Evolutionary conservation across 2,797 vertebrate species (phyloP), one percentile per base, ranked within the genome.

Genomic region (Sebastiscus albofasciatus): DNA sequence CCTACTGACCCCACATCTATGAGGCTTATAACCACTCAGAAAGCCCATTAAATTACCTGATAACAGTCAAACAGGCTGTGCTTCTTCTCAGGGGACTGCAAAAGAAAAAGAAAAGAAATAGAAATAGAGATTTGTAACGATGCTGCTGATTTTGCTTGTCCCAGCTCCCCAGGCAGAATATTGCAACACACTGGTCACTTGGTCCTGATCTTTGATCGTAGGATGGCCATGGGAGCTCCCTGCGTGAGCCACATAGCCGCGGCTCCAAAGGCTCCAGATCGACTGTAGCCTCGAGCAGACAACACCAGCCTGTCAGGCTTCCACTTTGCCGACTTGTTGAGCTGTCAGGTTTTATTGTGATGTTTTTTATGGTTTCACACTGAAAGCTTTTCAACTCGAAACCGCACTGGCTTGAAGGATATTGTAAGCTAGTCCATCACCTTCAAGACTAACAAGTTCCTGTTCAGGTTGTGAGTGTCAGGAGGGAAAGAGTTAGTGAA

Each of bases 341-440:
- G 79, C 68, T 83, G 84, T 80, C 84, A 33, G 69, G 34, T 39
- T 65, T 67, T 68, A 42, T 59, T 62, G 14, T 67, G 69, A 75
- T 77, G 68, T 60, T 81, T 78, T 33, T 78, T 56, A 31, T 34
- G 58, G 62, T 76, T 81, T 81, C 67, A 29, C 75, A 5, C 39
- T 52, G 2, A 82, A 67, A 70, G 75, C 76, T 61, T 77, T 82
- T 79, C 39, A 69, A 75, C 67, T 67, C 65, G 27, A 84, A 83
- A 46, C 61, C 49, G 6, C 31, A 2, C 24, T 18, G 20, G 62
- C 76, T 80, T 59, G 67, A 77, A 79, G 52, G 62, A 84, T 83
- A 67, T 56, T 78, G 49, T 77, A 64, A 84, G 54, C 4, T n/a
- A 62, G 67, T 82, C 65, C 69, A 49, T 91, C 85, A 85, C 56